Evolutionary conservation across 2,797 vertebrate genomes (phyloP).

Genomic region (Sternarchorhynchus goeldii): DNA sequence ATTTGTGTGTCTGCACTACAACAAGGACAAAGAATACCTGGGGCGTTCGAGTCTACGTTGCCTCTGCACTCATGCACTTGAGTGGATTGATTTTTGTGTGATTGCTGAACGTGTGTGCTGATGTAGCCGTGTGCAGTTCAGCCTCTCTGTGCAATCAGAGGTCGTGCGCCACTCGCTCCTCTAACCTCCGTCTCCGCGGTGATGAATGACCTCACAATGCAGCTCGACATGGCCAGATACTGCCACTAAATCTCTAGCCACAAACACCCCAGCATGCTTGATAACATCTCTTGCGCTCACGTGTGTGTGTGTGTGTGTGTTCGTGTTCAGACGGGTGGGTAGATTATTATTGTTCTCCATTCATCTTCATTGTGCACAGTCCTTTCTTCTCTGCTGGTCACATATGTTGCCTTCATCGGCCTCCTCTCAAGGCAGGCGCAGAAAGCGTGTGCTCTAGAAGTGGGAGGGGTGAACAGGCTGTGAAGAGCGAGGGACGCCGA

Average conservation of each 20-base stretch:
- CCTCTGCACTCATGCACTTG: conserved; percentile 30
- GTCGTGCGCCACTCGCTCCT: conserved; percentile 23
- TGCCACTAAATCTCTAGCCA: conserved; percentile 56
- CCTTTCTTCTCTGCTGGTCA: conserved; percentile 16
- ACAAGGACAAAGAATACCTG: conserved; percentile 43
- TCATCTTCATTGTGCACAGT: conserved; percentile 46
- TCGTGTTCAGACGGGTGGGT: conserved; percentile 19
- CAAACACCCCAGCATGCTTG: conserved; percentile 44
- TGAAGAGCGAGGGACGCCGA: conserved; percentile 51
- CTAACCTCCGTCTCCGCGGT: conserved; percentile 48
- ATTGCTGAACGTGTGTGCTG: conserved; percentile 42
- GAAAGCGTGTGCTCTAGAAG: not conserved
- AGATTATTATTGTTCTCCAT: conserved; percentile 55
- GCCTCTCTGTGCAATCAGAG: conserved; percentile 49
- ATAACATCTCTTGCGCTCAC: conserved; percentile 48
- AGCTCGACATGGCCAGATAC: conserved; percentile 55
- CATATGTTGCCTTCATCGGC: not conserved
- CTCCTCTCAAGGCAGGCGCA: not conserved
- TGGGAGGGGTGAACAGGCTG: not conserved
- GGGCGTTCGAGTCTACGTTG: conserved; percentile 7
- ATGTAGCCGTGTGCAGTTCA: conserved; percentile 34
- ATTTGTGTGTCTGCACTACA: conserved; percentile 3
- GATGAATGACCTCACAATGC: conserved; percentile 64
- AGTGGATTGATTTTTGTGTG: conserved; percentile 50
- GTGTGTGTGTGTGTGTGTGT: conserved; percentile 46